These are phyloP conservation scores for Leptosomus discolor DNA, from an alignment of 2,113 vertebrate genomes.

Conservation along the genomic window DNA sequence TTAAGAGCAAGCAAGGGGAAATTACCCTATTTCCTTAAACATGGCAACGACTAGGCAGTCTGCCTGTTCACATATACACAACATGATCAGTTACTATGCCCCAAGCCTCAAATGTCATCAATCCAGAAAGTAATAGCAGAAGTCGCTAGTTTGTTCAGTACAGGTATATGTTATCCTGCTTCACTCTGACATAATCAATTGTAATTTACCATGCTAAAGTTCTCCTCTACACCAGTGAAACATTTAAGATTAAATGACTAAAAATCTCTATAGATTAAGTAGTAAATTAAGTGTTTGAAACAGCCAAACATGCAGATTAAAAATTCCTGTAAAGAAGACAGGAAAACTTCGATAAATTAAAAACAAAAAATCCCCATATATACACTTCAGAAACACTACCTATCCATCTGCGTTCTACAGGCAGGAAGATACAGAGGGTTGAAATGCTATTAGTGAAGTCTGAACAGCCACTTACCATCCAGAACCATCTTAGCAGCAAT, in stretches of 20 bases:
- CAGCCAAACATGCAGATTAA: not conserved
- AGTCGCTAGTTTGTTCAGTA: not conserved
- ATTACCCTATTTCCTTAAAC: not conserved
- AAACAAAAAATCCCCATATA: not conserved
- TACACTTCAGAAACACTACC: not conserved
- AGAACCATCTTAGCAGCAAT: slow-evolving; percentile 93
- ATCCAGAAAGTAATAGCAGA: not conserved
- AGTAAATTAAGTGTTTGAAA: not conserved
- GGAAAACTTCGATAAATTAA: not conserved
- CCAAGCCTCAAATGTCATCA: not conserved
- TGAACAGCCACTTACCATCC: slow-evolving; percentile 81
- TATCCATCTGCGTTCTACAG: not conserved
- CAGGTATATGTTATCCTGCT: not conserved
- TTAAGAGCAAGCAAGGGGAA: not conserved
- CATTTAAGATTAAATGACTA: not conserved
- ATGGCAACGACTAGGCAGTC: not conserved
- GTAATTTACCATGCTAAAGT: not conserved
- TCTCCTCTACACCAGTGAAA: not conserved
- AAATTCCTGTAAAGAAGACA: not conserved
- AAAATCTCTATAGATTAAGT: not conserved
- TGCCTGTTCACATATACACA: not conserved
- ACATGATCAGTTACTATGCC: not conserved
- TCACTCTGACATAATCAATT: not conserved
- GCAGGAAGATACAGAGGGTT: not conserved
- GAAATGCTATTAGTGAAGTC: not conserved